A percentile compares a stretch with the other conserved stretches of the same genome.
Evolutionary conservation across 2,888 invertebrate genomes (phyloP).

Genomic region (Chymomyza procnemis): DNA sequence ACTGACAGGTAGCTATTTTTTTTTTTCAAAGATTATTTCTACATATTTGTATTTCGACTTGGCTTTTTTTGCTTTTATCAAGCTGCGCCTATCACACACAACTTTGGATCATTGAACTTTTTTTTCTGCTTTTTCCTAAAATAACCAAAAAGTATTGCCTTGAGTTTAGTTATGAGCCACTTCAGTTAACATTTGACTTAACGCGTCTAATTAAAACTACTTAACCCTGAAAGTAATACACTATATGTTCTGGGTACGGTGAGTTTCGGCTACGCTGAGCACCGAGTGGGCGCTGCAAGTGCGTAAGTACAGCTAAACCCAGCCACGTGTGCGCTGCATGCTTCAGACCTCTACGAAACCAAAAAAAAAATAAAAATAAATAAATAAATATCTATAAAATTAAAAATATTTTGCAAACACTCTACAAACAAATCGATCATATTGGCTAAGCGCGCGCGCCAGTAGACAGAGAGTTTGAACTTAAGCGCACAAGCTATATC

Average conservation of each 20-base stretch:
- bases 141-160: not conserved
- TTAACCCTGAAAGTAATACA: constrained; percentile 43
- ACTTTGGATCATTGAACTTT: constrained; percentile 46
- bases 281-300: not conserved
- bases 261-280: not conserved
- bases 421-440: constrained; percentile 46
- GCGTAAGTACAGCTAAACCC: not conserved
- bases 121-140: not conserved
- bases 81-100: constrained; percentile 44
- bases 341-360: constrained; percentile 33
- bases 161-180: not conserved
- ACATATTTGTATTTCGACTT: too few relatives aligned
- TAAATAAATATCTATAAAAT: not conserved
- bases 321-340: constrained; percentile 10
- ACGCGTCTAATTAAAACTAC: not conserved
- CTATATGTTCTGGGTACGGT: not conserved
- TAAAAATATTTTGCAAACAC: constrained; percentile 10
- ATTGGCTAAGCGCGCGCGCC: constrained; percentile 25
- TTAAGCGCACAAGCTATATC: not conserved
- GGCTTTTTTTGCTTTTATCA: too few relatives aligned
- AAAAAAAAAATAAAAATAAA: too few relatives aligned
- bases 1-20: not conserved
- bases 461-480: constrained; percentile 13
- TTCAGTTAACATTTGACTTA: not conserved
- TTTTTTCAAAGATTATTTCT: constrained; percentile 2